phyloP scores from a whole-genome alignment of 2,797 vertebrate genomes.

The Falco cherrug region DNA sequence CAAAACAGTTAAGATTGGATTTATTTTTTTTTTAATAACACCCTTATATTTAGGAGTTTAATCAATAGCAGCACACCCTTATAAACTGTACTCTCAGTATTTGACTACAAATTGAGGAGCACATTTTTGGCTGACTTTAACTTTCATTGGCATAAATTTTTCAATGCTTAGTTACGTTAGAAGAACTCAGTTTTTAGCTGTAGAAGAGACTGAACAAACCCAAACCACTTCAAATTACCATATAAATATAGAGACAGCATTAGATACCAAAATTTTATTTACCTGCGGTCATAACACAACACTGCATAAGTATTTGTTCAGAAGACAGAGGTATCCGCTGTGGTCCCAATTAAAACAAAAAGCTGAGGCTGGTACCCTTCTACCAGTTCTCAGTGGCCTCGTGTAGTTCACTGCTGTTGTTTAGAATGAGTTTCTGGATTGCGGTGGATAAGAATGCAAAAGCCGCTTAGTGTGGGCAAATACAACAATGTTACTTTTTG shows the following conservation, averaged over 20 bases:
- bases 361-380: not conserved
- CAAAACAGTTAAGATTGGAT: not conserved
- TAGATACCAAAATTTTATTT: not conserved
- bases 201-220: not conserved
- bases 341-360: not conserved
- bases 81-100: not conserved
- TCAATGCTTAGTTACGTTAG: not conserved
- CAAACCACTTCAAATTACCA: not conserved
- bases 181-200: not conserved
- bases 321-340: not conserved
- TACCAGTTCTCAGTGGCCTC: not conserved
- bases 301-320: not conserved
- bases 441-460: not conserved
- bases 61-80: not conserved
- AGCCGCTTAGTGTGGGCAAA: not conserved
- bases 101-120: not conserved
- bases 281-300: not conserved
- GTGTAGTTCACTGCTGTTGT: not conserved
- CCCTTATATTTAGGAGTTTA: not conserved
- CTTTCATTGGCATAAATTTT: fast-evolving
- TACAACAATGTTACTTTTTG: not conserved
- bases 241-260: not conserved
- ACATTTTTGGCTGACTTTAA: not conserved
- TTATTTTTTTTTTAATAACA: not conserved
- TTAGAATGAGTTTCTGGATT: not conserved